Evolutionary conservation across 30 jellyfish, hydroid and myxozoan genomes (phyloP).

Genomic region (Aurelia aurita): DNA sequence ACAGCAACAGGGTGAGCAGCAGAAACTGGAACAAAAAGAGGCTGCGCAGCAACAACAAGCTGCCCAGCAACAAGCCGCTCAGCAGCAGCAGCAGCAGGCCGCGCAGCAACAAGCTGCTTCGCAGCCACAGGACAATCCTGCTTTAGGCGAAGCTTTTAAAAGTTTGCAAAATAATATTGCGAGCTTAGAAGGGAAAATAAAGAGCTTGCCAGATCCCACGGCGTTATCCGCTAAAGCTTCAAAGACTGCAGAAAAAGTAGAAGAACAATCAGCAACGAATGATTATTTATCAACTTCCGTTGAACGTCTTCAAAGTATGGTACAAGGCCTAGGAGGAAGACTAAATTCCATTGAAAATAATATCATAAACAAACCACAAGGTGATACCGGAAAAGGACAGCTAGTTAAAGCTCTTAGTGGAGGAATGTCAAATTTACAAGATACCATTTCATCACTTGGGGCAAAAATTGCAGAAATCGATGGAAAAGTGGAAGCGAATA

Average conservation of each 20-base stretch:
- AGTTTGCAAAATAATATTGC: conserved; percentile 63
- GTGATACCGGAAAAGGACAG: conserved; percentile 44
- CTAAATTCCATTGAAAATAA: conserved; percentile 47
- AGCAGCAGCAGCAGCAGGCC: conserved; percentile 30
- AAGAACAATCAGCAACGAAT: conserved; percentile 59
- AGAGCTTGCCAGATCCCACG: conserved; percentile 73
- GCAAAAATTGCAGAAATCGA: conserved; percentile 62
- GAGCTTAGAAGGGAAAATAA: conserved; percentile 70
- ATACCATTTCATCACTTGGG: conserved; percentile 46
- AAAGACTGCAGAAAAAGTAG: conserved; percentile 52
- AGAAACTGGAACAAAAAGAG: conserved; percentile 15
- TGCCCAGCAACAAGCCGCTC: conserved; percentile 13
- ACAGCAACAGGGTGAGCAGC: conserved; percentile 21
- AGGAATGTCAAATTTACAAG: conserved; percentile 57
- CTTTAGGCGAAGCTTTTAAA: conserved; percentile 53
- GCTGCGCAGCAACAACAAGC: conserved; percentile 31
- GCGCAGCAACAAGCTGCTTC: conserved; percentile 24
- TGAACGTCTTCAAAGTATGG: conserved; percentile 70
- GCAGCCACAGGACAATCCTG: conserved; percentile 36
- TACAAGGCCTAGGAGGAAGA: conserved; percentile 67
- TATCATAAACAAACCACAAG: conserved; percentile 47
- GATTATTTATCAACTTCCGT: conserved; percentile 66
- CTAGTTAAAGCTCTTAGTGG: conserved; percentile 52
- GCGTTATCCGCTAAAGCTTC: conserved; percentile 55
- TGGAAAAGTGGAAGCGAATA: conserved; percentile 46